Evolutionary conservation across 2,113 vertebrate genomes (phyloP), one percentile per base, ranked within the genome.

Genomic region (Salminus brasiliensis): DNA sequence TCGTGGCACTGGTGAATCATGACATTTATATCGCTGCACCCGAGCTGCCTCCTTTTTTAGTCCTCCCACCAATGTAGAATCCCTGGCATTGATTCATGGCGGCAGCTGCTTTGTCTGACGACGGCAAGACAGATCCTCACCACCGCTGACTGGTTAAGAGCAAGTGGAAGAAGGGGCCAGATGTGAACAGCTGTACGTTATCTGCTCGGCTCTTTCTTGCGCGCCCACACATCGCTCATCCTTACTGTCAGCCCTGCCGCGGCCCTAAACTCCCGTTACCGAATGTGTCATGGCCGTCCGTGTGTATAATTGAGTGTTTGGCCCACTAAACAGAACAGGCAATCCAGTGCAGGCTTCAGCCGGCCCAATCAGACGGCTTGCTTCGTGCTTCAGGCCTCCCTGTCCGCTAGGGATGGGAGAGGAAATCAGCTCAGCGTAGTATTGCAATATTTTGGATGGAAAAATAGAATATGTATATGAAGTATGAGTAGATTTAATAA

Each of bases 231-330:
- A 75, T 78, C 68, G 60, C 73, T 83, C 72, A 81, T 59, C 72
- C 55, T 77, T 72, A 41, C 81, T 81, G 81, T 83, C 81, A 73
- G 63, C 49, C 67, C 81, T 70, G 63, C 49, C 67, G 23, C 45
- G 45, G 67, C 78, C 68, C 73, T 73, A 53, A 76, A 82, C 67
- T 73, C 79, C 60, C 2, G 67, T 78, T 63, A 78, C 79, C 55
- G 62, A 81, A 43, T 65, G 23, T 74, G 75, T 78, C 75, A 71
- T 55, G 65, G 34, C 75, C n/a, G 66, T 71, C 83, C 79, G 55
- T 75, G 79, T 84, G 83, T 80, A 75, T 84, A 84, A 84, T 81
- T 73, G 83, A 81, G 70, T 82, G 66, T 55, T 73, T 79, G 78
- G 75, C 72, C 47, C 57, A 83, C 76, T 79, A 79, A 85, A 82